Evolutionary conservation across 2,113 vertebrate species (phyloP).

Genomic region (Ifrita kowaldi): DNA sequence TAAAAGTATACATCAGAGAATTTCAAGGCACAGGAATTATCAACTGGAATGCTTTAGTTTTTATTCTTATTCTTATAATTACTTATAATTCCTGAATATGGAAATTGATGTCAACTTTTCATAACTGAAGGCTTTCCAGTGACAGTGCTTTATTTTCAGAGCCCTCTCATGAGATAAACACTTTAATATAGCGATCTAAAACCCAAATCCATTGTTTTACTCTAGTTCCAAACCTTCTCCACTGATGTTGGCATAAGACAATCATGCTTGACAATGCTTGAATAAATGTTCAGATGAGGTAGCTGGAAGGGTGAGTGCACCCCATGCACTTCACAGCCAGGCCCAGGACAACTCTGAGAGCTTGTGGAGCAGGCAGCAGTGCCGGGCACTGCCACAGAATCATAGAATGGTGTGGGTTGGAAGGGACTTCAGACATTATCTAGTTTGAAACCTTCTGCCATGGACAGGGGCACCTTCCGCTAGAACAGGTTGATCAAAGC

Average conservation of each 20-base stretch:
- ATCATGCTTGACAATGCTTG: neutral
- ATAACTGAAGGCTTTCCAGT: neutral
- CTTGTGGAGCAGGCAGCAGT: rapidly evolving
- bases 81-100: neutral
- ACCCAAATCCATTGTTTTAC: neutral
- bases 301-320: neutral
- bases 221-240: neutral
- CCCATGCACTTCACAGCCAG: neutral
- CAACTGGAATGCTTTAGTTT: neutral
- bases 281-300: neutral
- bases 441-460: neutral
- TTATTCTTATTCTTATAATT: neutral
- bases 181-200: neutral
- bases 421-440: neutral
- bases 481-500: neutral
- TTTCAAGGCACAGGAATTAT: neutral
- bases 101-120: neutral
- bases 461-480: neutral
- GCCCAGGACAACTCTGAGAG: neutral
- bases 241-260: rapidly evolving
- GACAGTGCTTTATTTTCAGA: neutral
- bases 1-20: neutral
- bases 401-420: neutral
- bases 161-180: neutral
- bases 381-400: neutral